phyloP scores from a whole-genome alignment of 2,888 invertebrate genomes.

The Notodromas monacha region DNA sequence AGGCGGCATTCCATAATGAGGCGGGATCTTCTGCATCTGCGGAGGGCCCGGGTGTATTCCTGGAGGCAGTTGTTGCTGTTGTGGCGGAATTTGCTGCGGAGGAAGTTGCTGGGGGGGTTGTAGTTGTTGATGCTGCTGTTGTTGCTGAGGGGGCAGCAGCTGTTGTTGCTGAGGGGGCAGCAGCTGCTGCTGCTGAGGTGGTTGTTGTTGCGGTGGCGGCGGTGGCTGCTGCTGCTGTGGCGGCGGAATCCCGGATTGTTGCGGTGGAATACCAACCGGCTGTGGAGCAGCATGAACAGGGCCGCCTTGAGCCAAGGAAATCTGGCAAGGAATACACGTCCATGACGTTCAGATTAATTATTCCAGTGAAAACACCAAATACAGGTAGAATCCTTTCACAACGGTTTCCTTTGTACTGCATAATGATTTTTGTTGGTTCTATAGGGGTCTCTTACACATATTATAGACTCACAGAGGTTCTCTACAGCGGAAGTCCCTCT shows the following conservation, averaged over 20 bases:
- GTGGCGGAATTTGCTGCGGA: conserved; percentile 7
- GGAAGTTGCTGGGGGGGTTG: conserved; percentile 10
- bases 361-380: conserved; percentile 67
- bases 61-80: conserved; percentile 9
- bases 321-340: no score
- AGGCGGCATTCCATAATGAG: no score
- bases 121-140: conserved; percentile 12
- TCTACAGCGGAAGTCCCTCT: no score
- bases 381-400: no score
- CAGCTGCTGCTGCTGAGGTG: conserved; percentile 11
- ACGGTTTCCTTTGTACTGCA: no score
- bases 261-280: conserved; percentile 8
- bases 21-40: no score
- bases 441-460: no score
- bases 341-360: no score
- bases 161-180: conserved; percentile 9
- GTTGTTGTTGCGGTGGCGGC: no score
- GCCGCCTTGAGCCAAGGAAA: no score
- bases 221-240: conserved; percentile 16
- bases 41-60: conserved; percentile 8
- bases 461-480: no score
- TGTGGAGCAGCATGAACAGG: conserved; percentile 9
- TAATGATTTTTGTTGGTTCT: no score
- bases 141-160: conserved; percentile 7
- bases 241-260: conserved; percentile 10